A percentile compares a stretch with the other conserved stretches of the same genome.
phyloP scores from a whole-genome alignment of 2,113 vertebrate genomes.

The Trogon melanurus region DNA sequence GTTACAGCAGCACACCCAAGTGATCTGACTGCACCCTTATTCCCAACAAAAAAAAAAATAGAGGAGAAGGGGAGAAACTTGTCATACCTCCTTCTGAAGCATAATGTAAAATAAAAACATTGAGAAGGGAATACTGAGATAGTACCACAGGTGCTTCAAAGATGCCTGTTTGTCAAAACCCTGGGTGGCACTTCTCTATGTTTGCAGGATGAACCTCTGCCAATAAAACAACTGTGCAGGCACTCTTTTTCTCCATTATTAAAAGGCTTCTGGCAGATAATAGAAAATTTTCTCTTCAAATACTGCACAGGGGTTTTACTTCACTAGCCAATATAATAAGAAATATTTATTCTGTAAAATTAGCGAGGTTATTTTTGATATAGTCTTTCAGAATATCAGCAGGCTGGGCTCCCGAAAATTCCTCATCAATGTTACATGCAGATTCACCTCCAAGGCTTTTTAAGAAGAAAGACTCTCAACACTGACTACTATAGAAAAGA shows the following conservation, averaged over 20 bases:
- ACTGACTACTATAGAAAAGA: neutral
- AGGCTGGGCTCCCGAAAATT: neutral
- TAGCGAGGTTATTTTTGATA: neutral
- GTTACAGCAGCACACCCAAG: neutral
- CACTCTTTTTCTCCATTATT: slow-evolving; percentile 32
- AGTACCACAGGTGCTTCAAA: slow-evolving; percentile 30
- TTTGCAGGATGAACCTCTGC: slow-evolving; percentile 34
- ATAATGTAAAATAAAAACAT: neutral
- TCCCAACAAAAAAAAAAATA: neutral
- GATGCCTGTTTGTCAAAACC: slow-evolving; percentile 29
- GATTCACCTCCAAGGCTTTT: neutral
- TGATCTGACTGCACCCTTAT: neutral
- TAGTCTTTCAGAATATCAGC: neutral
- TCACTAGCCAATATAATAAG: neutral
- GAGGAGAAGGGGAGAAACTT: neutral
- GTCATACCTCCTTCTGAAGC: neutral
- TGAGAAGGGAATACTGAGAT: neutral
- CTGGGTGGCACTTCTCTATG: slow-evolving; percentile 12
- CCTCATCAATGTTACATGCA: neutral
- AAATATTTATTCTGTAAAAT: neutral
- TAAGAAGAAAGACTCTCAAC: neutral
- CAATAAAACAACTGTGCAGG: slow-evolving; percentile 24
- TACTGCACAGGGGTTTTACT: slow-evolving; percentile 1
- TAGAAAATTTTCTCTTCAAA: slow-evolving; percentile 38
- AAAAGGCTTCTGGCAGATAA: slow-evolving; percentile 32